Evolutionary conservation across 2,797 vertebrate species (phyloP).

Genomic region (Moxostoma hubbsi): DNA sequence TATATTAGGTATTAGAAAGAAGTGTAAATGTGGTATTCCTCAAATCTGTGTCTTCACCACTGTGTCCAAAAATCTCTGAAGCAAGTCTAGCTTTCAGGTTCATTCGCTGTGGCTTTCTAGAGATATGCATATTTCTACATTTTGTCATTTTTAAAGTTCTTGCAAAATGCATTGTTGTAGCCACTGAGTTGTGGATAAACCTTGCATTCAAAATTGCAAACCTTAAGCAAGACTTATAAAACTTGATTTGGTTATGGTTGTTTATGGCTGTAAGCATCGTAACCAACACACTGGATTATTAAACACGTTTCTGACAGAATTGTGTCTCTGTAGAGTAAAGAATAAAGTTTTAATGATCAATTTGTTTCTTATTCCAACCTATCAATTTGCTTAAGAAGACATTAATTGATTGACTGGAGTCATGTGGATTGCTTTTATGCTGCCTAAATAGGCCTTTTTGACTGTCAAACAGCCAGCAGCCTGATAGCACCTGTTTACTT

Average conservation of each 20-base stretch:
- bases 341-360: too few relatives aligned
- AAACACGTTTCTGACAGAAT: background rate
- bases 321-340: background rate
- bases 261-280: background rate
- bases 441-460: too few relatives aligned
- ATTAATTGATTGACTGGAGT: too few relatives aligned
- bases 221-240: background rate
- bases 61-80: slow-evolving; percentile 32
- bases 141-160: background rate
- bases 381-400: too few relatives aligned
- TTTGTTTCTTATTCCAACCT: too few relatives aligned
- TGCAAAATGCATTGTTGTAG: slow-evolving; percentile 6
- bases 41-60: slow-evolving; percentile 1
- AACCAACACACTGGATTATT: background rate
- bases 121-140: slow-evolving; percentile 1
- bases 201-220: background rate
- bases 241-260: background rate
- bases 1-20: slow-evolving; percentile 1
- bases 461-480: too few relatives aligned
- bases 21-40: background rate
- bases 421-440: too few relatives aligned
- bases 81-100: slow-evolving; percentile 25
- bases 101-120: background rate
- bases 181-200: background rate
- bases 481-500: too few relatives aligned